These are phyloP conservation scores for Entomobrya proxima DNA, from an alignment of 2,888 invertebrate genomes.

Conservation along the genomic window DNA sequence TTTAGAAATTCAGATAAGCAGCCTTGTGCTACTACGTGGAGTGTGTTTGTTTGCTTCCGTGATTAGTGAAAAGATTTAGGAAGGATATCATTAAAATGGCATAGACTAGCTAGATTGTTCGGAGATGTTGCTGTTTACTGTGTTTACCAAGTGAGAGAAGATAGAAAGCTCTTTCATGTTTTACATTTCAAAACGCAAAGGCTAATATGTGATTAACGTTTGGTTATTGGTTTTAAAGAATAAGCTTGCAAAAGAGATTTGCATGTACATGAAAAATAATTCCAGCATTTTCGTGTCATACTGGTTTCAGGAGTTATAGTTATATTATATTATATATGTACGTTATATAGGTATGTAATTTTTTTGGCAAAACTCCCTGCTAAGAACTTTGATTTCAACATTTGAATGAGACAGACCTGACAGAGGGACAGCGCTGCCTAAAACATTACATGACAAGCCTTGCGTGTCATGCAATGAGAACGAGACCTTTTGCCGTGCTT, in stretches of 20 bases:
- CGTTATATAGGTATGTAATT: background rate
- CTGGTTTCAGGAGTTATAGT: conserved; percentile 28
- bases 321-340: too few species aligned
- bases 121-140: conserved; percentile 9
- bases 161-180: conserved; percentile 3
- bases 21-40: too few species aligned
- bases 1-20: too few species aligned
- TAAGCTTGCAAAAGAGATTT: background rate
- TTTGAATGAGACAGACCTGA: background rate
- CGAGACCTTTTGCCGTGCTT: conserved; percentile 9
- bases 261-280: background rate
- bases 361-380: conserved; percentile 37
- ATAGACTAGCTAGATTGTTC: conserved; percentile 21
- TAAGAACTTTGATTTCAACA: conserved; percentile 38
- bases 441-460: conserved; percentile 44
- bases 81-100: conserved; percentile 12
- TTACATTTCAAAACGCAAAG: background rate
- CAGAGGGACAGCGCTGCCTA: conserved; percentile 4
- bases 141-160: background rate
- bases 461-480: conserved; percentile 46
- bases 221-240: too few species aligned
- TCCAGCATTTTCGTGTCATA: background rate
- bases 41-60: conserved; percentile 10
- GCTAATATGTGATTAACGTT: too few species aligned
- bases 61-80: conserved; percentile 24